phyloP scores from a whole-genome alignment of 2,113 vertebrate species.

The Promerops cafer region DNA sequence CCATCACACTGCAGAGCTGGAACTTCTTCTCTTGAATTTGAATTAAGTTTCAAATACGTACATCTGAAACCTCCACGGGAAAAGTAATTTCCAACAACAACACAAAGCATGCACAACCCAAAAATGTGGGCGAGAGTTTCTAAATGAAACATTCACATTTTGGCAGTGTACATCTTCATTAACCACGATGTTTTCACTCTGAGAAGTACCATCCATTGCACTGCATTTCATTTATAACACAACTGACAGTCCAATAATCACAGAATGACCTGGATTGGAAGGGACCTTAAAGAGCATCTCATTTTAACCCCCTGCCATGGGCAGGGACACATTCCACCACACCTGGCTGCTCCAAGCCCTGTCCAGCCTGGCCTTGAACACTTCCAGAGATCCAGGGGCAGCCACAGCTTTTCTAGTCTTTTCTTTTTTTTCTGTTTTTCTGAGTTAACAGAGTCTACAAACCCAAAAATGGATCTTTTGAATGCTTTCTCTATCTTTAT shows the following conservation, averaged over 20 bases:
- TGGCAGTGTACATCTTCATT: background rate
- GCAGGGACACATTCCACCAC: background rate
- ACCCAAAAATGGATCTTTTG: background rate
- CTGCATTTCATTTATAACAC: background rate
- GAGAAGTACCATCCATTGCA: background rate
- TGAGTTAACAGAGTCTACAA: background rate
- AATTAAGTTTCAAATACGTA: background rate
- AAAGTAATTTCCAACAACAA: background rate
- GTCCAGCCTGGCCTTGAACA: background rate
- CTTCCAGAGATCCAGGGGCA: background rate
- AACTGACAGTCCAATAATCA: background rate
- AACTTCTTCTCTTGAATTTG: no score
- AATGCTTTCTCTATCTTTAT: background rate
- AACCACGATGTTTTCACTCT: background rate
- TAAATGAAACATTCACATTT: background rate
- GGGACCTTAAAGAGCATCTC: background rate
- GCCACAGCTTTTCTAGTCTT: background rate
- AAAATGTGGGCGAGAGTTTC: background rate
- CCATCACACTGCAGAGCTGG: background rate
- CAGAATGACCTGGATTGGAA: background rate
- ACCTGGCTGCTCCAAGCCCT: background rate
- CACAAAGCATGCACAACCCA: rapidly evolving
- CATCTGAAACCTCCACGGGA: background rate
- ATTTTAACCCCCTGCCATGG: background rate
- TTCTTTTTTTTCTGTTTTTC: background rate